phyloP scores from a whole-genome alignment of 2,113 vertebrate genomes.

The Pterocles gutturalis region DNA sequence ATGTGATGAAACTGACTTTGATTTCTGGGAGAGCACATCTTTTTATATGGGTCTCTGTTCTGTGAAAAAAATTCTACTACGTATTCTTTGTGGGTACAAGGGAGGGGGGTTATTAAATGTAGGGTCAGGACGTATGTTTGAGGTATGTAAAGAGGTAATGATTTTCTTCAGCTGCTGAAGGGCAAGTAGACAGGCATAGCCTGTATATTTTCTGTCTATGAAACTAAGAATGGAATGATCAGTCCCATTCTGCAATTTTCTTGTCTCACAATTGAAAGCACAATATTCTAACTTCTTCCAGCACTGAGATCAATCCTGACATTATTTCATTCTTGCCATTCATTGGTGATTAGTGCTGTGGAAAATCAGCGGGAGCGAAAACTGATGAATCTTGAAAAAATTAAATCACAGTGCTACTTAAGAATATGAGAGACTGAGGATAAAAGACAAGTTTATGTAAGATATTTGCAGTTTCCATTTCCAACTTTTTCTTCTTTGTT shows the following conservation, averaged over 20 bases:
- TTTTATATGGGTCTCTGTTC: neutral
- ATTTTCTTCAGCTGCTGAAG: neutral
- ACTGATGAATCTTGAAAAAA: neutral
- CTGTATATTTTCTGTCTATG: neutral
- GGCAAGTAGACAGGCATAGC: neutral
- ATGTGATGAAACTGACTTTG: neutral
- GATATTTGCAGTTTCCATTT: neutral
- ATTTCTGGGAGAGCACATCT: neutral
- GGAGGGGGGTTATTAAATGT: neutral
- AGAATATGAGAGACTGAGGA: neutral
- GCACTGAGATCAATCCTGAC: neutral
- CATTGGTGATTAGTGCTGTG: neutral
- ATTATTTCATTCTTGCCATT: neutral
- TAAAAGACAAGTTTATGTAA: neutral
- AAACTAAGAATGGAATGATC: neutral
- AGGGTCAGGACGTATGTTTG: neutral
- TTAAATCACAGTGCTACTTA: neutral
- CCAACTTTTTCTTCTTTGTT: neutral
- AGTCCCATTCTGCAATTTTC: neutral
- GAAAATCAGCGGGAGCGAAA: neutral
- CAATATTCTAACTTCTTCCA: neutral
- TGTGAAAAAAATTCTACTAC: neutral
- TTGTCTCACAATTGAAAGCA: neutral
- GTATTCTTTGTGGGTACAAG: neutral
- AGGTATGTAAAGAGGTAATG: neutral